Conservation (phyloP, 1,140 invertebrate species). For the Gryon sp. region DNA sequence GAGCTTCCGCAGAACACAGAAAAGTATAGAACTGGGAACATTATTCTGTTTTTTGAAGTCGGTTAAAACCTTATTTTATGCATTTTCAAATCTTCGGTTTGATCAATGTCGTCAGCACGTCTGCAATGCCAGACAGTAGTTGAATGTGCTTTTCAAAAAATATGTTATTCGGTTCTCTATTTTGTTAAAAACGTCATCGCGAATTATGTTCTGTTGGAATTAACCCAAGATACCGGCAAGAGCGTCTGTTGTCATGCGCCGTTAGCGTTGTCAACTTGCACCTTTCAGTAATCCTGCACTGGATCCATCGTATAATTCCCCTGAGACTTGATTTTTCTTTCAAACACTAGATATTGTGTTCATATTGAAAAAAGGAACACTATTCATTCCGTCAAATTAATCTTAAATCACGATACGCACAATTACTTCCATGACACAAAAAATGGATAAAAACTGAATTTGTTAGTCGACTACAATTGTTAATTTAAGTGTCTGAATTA, state of each 20-base stretch:
- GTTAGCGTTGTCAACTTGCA: constrained; percentile 33
- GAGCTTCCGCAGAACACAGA: background rate
- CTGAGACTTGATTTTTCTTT: constrained; percentile 33
- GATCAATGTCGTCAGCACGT: constrained; percentile 15
- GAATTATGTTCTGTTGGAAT: constrained; percentile 34
- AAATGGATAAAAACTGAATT: too few relatives aligned
- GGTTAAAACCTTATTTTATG: constrained; percentile 15
- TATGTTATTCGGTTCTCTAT: constrained; percentile 3
- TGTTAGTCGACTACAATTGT: too few relatives aligned
- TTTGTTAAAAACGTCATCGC: constrained; percentile 21
- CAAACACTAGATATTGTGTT: background rate
- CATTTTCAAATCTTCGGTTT: constrained; percentile 2
- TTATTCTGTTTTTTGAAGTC: background rate
- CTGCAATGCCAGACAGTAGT: background rate
- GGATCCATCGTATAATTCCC: constrained; percentile 15
- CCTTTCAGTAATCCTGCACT: constrained; percentile 36
- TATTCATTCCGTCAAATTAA: background rate
- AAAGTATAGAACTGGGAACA: background rate
- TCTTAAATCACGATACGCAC: too few relatives aligned
- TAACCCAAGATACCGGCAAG: constrained; percentile 20
- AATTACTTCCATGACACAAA: too few relatives aligned
- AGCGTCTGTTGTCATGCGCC: constrained; percentile 37
- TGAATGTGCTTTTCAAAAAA: background rate
- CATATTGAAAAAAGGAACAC: background rate
- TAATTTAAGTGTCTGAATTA: too few relatives aligned